A percentile compares a stretch with the other conserved stretches of the same genome.
Evolutionary conservation across 2,113 vertebrate species (phyloP).

Genomic region (Pampusana beccarii): DNA sequence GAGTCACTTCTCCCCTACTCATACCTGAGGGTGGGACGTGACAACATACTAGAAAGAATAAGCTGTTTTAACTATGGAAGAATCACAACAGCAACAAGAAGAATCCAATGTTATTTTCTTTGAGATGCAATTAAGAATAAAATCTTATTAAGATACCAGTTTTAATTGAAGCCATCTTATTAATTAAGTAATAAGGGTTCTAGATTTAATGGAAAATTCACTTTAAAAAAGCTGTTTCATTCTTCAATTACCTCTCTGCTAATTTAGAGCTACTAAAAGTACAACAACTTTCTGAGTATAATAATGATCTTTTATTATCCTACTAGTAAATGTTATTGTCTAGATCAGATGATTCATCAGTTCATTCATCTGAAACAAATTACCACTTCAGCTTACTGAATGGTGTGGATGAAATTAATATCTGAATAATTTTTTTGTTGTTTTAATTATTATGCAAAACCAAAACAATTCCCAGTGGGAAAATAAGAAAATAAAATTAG

Average conservation of each 20-base stretch:
- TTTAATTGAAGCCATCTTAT: background rate
- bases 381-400: conserved; percentile 9
- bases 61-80: background rate
- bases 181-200: background rate
- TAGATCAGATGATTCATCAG: conserved; percentile 30
- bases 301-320: conserved; percentile 26
- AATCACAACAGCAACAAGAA: background rate
- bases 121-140: background rate
- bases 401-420: background rate
- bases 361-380: conserved; percentile 56
- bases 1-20: no score
- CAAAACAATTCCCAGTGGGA: background rate
- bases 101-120: background rate
- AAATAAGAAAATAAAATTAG: background rate
- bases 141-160: background rate
- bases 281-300: conserved; percentile 17
- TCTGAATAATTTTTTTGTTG: background rate
- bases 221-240: background rate
- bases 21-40: no score
- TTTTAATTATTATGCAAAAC: background rate
- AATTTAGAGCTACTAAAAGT: conserved; percentile 49
- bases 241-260: conserved; percentile 4
- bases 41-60: background rate
- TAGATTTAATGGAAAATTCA: background rate
- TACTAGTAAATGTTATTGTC: conserved; percentile 19